A percentile compares a stretch with the other conserved stretches of the same genome.
These are phyloP conservation scores for Plestiodon gilberti DNA, from an alignment of 2,113 vertebrate genomes.

Conservation along the genomic window DNA sequence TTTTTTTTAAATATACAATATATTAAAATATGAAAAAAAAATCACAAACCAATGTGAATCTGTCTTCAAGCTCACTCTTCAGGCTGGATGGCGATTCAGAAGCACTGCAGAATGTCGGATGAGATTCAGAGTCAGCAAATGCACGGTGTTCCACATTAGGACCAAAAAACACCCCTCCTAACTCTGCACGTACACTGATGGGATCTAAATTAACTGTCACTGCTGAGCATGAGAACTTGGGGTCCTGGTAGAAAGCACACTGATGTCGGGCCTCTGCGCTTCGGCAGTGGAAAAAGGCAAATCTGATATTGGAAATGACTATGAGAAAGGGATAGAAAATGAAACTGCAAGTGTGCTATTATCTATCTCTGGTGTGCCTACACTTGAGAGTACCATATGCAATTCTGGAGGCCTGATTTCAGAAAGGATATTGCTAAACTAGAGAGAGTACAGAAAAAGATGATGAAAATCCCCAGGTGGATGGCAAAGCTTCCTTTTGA, in stretches of 20 bases:
- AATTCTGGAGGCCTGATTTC: neutral
- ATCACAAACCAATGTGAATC: neutral
- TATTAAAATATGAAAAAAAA: neutral
- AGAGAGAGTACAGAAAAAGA: neutral
- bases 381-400: neutral
- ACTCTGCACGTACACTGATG: neutral
- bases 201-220: slow-evolving; percentile 27
- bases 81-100: slow-evolving; percentile 6
- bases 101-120: neutral
- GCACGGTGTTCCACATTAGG: neutral
- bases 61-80: slow-evolving; percentile 24
- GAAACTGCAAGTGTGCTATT: neutral
- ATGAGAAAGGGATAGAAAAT: slow-evolving; percentile 10
- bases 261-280: neutral
- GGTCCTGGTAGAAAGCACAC: neutral
- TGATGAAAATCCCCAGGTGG: neutral
- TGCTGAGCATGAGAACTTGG: neutral
- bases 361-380: neutral
- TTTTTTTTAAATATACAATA: neutral
- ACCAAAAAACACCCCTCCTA: neutral
- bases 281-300: neutral
- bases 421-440: neutral
- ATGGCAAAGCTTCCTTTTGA: neutral
- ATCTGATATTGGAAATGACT: neutral
- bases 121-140: neutral